phyloP scores from a whole-genome alignment of 2,113 vertebrate species.

The Sinosuthora webbiana region DNA sequence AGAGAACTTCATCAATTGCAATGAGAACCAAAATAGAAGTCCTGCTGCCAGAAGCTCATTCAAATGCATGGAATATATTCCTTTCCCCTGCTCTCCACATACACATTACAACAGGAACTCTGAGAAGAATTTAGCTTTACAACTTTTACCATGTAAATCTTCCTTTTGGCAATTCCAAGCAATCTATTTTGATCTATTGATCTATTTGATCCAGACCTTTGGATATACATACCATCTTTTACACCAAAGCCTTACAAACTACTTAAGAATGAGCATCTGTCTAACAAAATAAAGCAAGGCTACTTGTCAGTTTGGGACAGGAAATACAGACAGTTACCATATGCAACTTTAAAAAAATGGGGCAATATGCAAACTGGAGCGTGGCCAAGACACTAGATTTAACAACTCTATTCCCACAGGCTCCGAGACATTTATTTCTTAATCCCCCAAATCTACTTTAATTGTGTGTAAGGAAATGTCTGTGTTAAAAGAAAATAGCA shows the following conservation, averaged over 20 bases:
- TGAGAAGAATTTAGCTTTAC: neutral
- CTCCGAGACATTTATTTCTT: slow-evolving; percentile 20
- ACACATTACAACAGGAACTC: neutral
- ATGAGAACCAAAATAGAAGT: neutral
- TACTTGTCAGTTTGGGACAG: neutral
- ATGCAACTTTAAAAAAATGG: neutral
- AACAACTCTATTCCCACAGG: neutral
- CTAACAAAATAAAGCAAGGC: neutral
- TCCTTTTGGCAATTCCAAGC: neutral
- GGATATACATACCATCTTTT: neutral
- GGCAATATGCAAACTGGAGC: neutral
- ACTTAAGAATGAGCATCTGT: neutral
- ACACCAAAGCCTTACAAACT: neutral
- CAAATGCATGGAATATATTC: neutral
- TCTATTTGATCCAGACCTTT: neutral
- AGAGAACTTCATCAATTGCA: neutral
- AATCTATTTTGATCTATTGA: neutral
- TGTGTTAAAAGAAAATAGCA: neutral
- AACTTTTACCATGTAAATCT: neutral
- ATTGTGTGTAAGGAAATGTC: slow-evolving; percentile 16
- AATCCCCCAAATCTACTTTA: slow-evolving; percentile 40
- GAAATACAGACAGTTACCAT: neutral
- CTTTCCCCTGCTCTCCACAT: neutral
- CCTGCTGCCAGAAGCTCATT: neutral
- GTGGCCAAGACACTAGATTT: neutral